Conservation (phyloP, 1,140 invertebrate genomes). For the Drosophila triauraria region DNA sequence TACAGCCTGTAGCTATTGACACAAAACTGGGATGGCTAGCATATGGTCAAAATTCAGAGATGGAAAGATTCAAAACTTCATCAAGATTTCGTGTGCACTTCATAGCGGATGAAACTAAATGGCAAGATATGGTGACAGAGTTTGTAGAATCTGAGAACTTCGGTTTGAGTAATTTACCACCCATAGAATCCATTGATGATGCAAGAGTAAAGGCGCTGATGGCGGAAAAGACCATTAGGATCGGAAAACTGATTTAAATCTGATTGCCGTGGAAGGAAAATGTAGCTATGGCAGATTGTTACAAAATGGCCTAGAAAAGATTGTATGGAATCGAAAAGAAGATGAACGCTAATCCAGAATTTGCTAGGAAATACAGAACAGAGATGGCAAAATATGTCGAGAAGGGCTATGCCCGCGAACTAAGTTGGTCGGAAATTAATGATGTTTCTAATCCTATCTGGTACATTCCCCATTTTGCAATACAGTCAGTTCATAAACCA, state of each 20-base stretch:
- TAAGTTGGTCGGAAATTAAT: neutral
- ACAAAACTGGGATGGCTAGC: no score
- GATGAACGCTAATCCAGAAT: neutral
- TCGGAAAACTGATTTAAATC: neutral
- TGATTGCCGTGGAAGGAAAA: neutral
- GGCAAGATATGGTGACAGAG: neutral
- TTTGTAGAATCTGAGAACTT: slow-evolving; percentile 1
- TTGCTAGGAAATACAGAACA: neutral
- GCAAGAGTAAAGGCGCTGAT: neutral
- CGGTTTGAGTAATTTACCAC: neutral
- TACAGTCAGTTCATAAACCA: slow-evolving; percentile 3
- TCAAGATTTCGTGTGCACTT: neutral
- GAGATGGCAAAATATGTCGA: neutral
- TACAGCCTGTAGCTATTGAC: neutral
- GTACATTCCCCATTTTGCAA: neutral
- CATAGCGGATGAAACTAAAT: neutral
- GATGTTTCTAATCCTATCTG: neutral
- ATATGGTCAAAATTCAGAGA: no score
- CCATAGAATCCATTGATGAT: neutral
- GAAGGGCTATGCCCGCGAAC: neutral
- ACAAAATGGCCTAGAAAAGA: neutral
- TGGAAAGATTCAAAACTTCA: no score
- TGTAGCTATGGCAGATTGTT: neutral
- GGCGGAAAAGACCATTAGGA: no score
- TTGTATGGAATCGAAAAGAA: neutral